Evolutionary conservation across 1,140 invertebrate species (phyloP).

Genomic region (Goniozus legneri): DNA sequence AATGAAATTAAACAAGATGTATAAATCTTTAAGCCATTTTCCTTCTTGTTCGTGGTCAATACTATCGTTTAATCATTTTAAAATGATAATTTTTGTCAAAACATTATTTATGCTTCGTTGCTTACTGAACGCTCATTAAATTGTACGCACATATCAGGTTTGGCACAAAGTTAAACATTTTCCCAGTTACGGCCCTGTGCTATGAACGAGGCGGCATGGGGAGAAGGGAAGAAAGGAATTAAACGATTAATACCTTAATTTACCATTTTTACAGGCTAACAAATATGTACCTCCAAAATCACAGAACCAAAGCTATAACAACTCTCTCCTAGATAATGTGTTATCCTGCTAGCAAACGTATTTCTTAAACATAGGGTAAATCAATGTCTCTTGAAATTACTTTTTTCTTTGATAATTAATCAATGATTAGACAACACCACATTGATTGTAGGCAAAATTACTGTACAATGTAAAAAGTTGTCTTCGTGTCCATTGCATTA

Average conservation of each 20-base stretch:
- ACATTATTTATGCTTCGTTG: conserved; percentile 37
- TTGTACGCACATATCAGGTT: conserved; percentile 37
- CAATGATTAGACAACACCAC: conserved; percentile 40
- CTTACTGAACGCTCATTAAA: conserved; percentile 39
- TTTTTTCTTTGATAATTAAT: conserved; percentile 28
- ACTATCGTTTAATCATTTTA: not conserved
- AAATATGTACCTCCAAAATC: conserved; percentile 54
- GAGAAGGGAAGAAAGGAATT: conserved; percentile 36
- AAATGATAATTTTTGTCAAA: not conserved
- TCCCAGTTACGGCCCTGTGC: conserved; percentile 45
- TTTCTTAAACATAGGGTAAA: conserved; percentile 20
- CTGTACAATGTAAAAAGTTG: conserved; percentile 55
- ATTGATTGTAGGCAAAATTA: conserved; percentile 50
- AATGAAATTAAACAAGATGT: not conserved
- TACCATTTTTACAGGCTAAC: conserved; percentile 52
- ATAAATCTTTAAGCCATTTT: not conserved
- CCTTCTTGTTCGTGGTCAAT: conserved; percentile 2
- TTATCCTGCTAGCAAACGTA: conserved; percentile 38
- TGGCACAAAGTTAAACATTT: conserved; percentile 49
- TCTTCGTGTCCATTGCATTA: conserved; percentile 33
- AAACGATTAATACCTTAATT: conserved; percentile 51
- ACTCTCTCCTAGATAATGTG: conserved; percentile 40
- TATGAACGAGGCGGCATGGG: conserved; percentile 20
- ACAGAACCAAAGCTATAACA: conserved; percentile 54
- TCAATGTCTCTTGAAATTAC: conserved; percentile 31